Evolutionary conservation across 2,113 vertebrate species (phyloP).

Genomic region (Phrynosoma platyrhinos): DNA sequence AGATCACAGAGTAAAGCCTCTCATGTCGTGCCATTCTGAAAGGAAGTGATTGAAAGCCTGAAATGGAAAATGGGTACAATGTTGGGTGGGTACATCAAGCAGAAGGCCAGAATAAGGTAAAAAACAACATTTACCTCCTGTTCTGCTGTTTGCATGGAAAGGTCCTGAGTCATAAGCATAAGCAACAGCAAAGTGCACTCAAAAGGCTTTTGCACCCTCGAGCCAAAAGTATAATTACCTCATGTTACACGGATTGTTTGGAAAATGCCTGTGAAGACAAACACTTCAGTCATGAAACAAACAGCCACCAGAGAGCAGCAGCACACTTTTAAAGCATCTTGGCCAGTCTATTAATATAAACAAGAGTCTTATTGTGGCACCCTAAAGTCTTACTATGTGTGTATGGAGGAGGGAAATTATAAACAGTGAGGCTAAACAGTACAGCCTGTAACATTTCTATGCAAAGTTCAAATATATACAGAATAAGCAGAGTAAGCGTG

Average conservation of each 20-base stretch:
- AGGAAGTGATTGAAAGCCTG: too few relatives aligned
- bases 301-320: conserved; percentile 5
- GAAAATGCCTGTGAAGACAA: not conserved
- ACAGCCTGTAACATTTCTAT: not conserved
- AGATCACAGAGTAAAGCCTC: too few relatives aligned
- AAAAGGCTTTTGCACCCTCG: not conserved
- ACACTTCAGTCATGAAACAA: not conserved
- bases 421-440: not conserved
- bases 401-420: not conserved
- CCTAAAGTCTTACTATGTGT: not conserved
- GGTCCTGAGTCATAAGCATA: not conserved
- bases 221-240: not conserved
- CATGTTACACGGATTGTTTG: too few relatives aligned
- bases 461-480: conserved; percentile 10
- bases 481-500: not conserved
- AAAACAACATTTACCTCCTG: not conserved
- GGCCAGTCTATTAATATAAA: not conserved
- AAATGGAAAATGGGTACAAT: not conserved
- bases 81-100: not conserved
- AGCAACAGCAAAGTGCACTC: not conserved
- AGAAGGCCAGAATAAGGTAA: not conserved
- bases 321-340: not conserved
- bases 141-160: not conserved
- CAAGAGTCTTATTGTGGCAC: not conserved
- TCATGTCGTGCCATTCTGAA: too few relatives aligned